Evolutionary conservation across 2,113 vertebrate genomes (phyloP), one percentile per base, ranked within the genome.

Genomic region (Serinus canaria): DNA sequence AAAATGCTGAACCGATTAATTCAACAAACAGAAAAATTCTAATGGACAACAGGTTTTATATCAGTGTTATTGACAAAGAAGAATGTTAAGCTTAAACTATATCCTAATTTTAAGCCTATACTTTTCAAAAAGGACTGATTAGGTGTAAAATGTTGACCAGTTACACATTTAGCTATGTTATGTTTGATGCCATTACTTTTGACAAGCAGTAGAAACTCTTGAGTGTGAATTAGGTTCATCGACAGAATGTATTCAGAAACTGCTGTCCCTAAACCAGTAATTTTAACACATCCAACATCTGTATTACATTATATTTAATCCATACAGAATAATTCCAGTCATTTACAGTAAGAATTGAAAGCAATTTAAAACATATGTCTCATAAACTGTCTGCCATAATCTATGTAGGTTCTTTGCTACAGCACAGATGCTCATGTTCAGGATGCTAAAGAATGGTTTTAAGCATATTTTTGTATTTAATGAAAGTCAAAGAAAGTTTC

Each of bases 341-440:
- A 92, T 91, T 95, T 94, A 81, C 83, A 91, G 62, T 77, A 95
- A 94, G 56, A 55, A 92, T 63, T 92, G 83, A 91, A 92, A 87
- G 13, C 50, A 92, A 94, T 96, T 94, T 91, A 75, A 95, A 96
- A 94, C 87, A 92, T 67, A 81, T 89, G 80, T 87, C 44, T 89
- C 50, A 69, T 78, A 91, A 96, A 82, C 23, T 77, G 9, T 74
- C 52, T 87, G 47, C 77, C 56, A 68, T 84, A 91, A 46, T 84
- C 56, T 63, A 33, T 68, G 77, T 43, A 72, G 33, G 31, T 78
- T 72, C 56, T 35, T 55, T 66, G n/a, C 50, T 69, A 58, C 30
- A 89, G 60, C 18, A 66, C 49, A 86, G 60, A 87, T 35, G 21
- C 39, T 75, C 75, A 22, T 44, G n/a, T 9, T 35, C 41, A 70